phyloP scores from a whole-genome alignment of 2,797 vertebrate genomes.

The Coccyzus lansbergi region DNA sequence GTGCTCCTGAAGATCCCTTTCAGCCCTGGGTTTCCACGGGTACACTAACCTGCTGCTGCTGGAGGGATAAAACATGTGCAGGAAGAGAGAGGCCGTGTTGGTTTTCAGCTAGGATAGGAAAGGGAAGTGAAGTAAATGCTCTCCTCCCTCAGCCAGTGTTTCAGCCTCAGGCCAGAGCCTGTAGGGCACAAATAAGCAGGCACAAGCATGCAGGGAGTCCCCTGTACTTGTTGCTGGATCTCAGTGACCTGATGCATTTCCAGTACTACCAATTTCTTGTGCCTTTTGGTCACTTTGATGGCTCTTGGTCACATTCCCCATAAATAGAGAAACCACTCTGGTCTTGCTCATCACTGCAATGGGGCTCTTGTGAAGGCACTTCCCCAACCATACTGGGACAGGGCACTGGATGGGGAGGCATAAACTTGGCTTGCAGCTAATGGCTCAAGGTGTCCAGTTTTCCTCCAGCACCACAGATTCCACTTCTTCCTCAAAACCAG shows the following conservation, averaged over 20 bases:
- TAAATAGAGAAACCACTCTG: background rate
- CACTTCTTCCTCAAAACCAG: background rate
- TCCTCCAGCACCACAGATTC: background rate
- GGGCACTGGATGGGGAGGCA: fast-evolving
- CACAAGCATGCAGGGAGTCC: fast-evolving
- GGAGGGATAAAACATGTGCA: background rate
- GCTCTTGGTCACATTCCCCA: background rate
- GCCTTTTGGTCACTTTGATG: background rate
- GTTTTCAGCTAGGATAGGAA: background rate
- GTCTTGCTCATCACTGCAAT: background rate
- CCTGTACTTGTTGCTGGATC: background rate
- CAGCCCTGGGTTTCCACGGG: background rate
- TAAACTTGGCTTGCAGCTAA: background rate
- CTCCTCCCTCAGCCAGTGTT: background rate
- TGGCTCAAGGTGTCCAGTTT: background rate
- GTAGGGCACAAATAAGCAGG: fast-evolving
- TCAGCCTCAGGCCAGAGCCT: background rate
- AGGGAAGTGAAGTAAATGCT: background rate
- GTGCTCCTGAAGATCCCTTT: background rate
- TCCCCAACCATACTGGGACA: fast-evolving
- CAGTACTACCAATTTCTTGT: background rate
- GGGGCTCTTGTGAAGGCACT: fast-evolving
- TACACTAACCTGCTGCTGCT: background rate
- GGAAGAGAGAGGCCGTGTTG: background rate
- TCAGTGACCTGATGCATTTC: background rate